Percentiles rank a stretch among this genome's conserved stretches.
These are phyloP conservation scores for Drosophila nr. fundita DNA, from an alignment of 2,888 invertebrate species.

Conservation along the genomic window DNA sequence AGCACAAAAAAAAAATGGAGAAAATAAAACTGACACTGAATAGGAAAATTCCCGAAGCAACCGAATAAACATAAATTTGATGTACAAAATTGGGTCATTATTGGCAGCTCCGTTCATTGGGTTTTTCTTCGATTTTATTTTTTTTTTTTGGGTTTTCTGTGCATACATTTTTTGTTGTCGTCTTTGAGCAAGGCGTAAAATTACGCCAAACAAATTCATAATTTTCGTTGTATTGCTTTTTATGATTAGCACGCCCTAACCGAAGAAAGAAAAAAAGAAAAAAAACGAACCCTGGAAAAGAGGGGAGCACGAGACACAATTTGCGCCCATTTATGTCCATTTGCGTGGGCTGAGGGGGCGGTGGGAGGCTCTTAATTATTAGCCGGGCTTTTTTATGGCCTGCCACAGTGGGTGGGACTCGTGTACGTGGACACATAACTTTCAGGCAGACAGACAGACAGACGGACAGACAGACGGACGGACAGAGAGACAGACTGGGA, in stretches of 20 bases:
- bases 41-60: conserved; percentile 39
- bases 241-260: conserved; percentile 78
- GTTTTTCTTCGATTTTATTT: conserved; percentile 28
- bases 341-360: conserved; percentile 29
- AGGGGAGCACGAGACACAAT: conserved; percentile 45
- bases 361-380: conserved; percentile 68
- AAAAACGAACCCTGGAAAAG: conserved; percentile 18
- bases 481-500: conserved; percentile 12
- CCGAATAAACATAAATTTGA: conserved; percentile 77
- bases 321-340: conserved; percentile 77
- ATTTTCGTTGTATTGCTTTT: conserved; percentile 75
- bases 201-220: conserved; percentile 79
- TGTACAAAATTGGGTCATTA: conserved; percentile 80
- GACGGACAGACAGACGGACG: conserved; percentile 36
- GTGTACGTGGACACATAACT: conserved; percentile 54
- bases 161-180: conserved; percentile 3
- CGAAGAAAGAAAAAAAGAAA: neutral
- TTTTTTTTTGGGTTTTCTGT: conserved; percentile 10
- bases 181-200: conserved; percentile 68
- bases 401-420: conserved; percentile 48
- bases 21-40: conserved; percentile 1
- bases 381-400: conserved; percentile 76
- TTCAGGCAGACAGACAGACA: conserved; percentile 26
- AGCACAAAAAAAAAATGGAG: conserved; percentile 1
- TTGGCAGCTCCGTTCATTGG: conserved; percentile 72